Evolutionary conservation across 2,888 invertebrate genomes (phyloP).

Genomic region (Ophion ellenae): DNA sequence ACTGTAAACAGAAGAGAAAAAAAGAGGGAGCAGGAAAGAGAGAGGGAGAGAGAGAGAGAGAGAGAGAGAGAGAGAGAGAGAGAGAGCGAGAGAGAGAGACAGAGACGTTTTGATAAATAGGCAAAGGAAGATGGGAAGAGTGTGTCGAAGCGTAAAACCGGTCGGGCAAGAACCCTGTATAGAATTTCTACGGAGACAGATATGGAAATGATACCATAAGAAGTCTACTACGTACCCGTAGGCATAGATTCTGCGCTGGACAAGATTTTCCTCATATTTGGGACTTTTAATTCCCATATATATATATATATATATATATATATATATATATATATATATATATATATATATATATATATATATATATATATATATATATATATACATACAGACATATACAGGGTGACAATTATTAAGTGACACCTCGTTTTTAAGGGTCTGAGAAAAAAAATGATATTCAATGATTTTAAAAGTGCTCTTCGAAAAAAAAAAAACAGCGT

Average conservation of each 20-base stretch:
- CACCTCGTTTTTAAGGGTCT: too few species aligned
- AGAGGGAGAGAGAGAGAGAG: too few species aligned
- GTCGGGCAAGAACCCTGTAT: constrained; percentile 17
- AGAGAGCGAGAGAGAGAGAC: not conserved
- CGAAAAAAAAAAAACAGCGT: too few species aligned
- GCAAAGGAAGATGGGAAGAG: constrained; percentile 12
- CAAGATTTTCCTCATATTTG: constrained; percentile 31
- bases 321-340: too few species aligned
- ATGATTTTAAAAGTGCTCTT: too few species aligned
- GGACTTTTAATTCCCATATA: not conserved
- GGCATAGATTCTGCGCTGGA: constrained; percentile 3
- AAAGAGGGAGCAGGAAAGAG: too few species aligned
- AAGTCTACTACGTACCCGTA: not conserved
- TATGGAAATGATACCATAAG: constrained; percentile 22
- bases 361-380: too few species aligned
- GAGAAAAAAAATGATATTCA: too few species aligned
- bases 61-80: too few species aligned
- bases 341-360: too few species aligned
- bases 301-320: not conserved
- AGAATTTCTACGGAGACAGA: not conserved
- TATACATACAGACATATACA: too few species aligned
- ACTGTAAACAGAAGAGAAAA: not conserved
- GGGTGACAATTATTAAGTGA: too few species aligned
- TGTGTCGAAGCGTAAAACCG: constrained; percentile 50
- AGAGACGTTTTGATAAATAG: constrained; percentile 11